Evolutionary conservation across 2,797 vertebrate genomes (phyloP), one percentile per base, ranked within the genome.

Genomic region (Spinus olivaceus): DNA sequence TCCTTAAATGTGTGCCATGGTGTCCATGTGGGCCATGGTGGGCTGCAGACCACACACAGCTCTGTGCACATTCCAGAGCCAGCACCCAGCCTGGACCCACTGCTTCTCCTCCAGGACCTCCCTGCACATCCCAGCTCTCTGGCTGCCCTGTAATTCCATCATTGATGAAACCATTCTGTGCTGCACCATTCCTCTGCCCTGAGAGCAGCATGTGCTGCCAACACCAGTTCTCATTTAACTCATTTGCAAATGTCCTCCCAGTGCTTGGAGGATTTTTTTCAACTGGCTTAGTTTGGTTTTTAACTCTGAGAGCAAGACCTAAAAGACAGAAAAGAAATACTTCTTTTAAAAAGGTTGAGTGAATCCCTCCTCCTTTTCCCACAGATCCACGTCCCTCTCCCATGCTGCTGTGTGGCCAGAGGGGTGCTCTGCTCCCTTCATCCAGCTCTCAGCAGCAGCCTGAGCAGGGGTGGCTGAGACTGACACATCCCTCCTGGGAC

Each of bases 151-250:
- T 6, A 9, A 2, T 9, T 56, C 81, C n/a, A 0, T 66, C 30
- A 22, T 1, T 50, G 70, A 32, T n/a, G 44, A 61, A 5, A 14
- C 27, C 23, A n/a, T 22, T 69, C 56, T 42, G 32, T 17, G 8
- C 50, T 1, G 11, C 23, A 25, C 21, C 1, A 0, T 24, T 37
- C 12, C 2, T 17, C 39, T 11, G 28, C 24, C n/a, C 3, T 0
- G 2, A 10, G 32, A 1, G 33, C 23, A 11, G 28, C 2, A 6
- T 0, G 0, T 12, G 33, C 63, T 37, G 28, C 22, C 3, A 5
- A 7, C 51, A 33, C 5, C 63, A 76, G 28, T 42, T 33, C 60
- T 41, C 46, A 44, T 16, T 51, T 69, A 74, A 67, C 0, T 1
- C n/a, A 25, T 86, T 57, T 74, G 41, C 76, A 81, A 67, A 71